These are phyloP conservation scores for Pelvicachromis taeniatus DNA, from an alignment of 2,113 vertebrate species.

Conservation along the genomic window DNA sequence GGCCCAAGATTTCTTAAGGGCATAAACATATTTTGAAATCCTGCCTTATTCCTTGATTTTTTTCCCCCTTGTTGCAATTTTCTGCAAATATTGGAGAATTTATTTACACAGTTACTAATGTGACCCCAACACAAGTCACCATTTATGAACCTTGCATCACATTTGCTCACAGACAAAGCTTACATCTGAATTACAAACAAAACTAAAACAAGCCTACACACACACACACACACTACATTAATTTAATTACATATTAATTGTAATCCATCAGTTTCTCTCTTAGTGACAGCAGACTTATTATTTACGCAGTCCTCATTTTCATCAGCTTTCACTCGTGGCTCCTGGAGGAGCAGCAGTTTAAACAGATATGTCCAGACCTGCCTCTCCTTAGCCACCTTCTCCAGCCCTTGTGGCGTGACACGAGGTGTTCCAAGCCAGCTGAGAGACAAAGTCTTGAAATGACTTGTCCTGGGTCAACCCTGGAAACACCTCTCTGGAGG, in stretches of 20 bases:
- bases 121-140: background rate
- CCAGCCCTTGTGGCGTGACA: background rate
- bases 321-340: background rate
- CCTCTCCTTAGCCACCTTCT: background rate
- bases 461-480: background rate
- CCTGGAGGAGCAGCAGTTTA: background rate
- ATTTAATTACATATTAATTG: background rate
- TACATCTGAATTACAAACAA: background rate
- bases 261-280: background rate
- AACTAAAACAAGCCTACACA: background rate
- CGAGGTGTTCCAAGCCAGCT: background rate
- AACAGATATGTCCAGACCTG: background rate
- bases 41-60: background rate
- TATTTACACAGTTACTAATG: background rate
- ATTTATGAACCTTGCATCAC: background rate
- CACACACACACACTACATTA: background rate
- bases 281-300: background rate
- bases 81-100: background rate
- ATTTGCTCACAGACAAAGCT: background rate
- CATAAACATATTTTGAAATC: background rate
- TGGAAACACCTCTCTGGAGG: background rate
- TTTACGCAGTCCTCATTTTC: background rate
- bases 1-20: background rate
- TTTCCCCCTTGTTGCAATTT: background rate
- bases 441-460: background rate